Evolutionary conservation across 2,888 invertebrate genomes (phyloP).

Genomic region (Papilio gigon): DNA sequence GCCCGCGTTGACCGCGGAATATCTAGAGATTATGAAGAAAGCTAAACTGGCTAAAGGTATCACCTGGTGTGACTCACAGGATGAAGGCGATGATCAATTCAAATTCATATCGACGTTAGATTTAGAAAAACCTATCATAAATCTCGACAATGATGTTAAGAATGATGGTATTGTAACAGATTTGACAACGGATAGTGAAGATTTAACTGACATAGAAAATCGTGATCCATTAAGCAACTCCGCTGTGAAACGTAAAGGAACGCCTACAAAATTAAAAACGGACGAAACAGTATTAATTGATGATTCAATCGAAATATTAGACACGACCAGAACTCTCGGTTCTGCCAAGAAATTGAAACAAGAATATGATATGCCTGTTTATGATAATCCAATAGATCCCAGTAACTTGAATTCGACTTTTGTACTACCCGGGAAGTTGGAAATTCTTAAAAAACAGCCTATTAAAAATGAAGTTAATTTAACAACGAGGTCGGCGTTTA

Average conservation of each 20-base stretch:
- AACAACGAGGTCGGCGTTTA: constrained; percentile 60
- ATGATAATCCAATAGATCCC: constrained; percentile 56
- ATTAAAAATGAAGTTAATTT: constrained; percentile 48
- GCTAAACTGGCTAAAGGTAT: constrained; percentile 83
- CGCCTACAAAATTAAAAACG: constrained; percentile 68
- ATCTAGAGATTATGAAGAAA: constrained; percentile 82
- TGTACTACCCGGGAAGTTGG: constrained; percentile 68
- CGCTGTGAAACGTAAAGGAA: constrained; percentile 69
- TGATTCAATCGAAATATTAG: constrained; percentile 70
- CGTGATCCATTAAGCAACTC: constrained; percentile 52
- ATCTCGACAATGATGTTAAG: constrained; percentile 47
- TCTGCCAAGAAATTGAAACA: constrained; percentile 70
- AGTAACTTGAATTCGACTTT: constrained; percentile 76
- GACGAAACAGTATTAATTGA: constrained; percentile 75
- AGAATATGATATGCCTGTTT: constrained; percentile 52
- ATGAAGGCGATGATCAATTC: constrained; percentile 58
- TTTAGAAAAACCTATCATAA: constrained; percentile 59
- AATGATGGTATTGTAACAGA: constrained; percentile 51
- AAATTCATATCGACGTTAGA: constrained; percentile 67
- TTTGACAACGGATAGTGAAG: constrained; percentile 68
- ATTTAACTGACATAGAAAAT: constrained; percentile 67
- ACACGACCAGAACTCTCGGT: constrained; percentile 61
- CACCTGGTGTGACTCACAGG: constrained; percentile 81
- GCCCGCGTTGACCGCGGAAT: constrained; percentile 80
- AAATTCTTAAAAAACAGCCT: constrained; percentile 57